phyloP scores from a whole-genome alignment of 2,888 invertebrate genomes.

The Eupithecia inturbata region DNA sequence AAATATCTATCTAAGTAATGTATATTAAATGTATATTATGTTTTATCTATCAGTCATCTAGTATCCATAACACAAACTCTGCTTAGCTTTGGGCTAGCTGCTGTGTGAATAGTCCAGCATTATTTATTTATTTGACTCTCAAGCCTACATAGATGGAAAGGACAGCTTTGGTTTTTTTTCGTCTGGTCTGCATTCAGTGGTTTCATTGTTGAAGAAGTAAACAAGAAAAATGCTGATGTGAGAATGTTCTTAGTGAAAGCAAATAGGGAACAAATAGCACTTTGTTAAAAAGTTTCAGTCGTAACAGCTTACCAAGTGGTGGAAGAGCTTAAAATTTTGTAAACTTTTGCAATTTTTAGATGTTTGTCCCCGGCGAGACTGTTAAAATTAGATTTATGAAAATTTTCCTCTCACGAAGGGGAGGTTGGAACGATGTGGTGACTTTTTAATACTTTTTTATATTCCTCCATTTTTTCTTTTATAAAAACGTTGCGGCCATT shows the following conservation, averaged over 20 bases:
- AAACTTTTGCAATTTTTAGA: constrained; percentile 47
- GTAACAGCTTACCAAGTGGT: constrained; percentile 31
- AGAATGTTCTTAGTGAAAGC: background rate
- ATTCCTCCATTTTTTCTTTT: constrained; percentile 46
- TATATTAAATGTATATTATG: no score
- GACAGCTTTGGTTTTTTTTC: no score
- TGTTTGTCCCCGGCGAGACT: constrained; percentile 48
- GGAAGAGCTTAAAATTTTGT: constrained; percentile 35
- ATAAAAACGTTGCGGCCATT: constrained; percentile 52
- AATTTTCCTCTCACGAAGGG: constrained; percentile 47
- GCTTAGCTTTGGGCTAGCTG: no score
- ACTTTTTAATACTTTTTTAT: constrained; percentile 64
- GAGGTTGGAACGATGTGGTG: constrained; percentile 59
- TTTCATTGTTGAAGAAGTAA: background rate
- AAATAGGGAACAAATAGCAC: constrained; percentile 10
- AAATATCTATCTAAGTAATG: no score
- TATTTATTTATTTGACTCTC: no score
- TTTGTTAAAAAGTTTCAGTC: constrained; percentile 27
- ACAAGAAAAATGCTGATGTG: background rate
- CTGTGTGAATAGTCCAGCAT: no score
- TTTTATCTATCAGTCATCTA: no score
- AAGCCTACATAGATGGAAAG: no score
- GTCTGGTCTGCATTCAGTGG: background rate
- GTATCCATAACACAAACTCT: no score
- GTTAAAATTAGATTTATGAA: constrained; percentile 64